These are phyloP conservation scores for Zosterops lateralis DNA, from an alignment of 2,113 vertebrate genomes.

Conservation along the genomic window DNA sequence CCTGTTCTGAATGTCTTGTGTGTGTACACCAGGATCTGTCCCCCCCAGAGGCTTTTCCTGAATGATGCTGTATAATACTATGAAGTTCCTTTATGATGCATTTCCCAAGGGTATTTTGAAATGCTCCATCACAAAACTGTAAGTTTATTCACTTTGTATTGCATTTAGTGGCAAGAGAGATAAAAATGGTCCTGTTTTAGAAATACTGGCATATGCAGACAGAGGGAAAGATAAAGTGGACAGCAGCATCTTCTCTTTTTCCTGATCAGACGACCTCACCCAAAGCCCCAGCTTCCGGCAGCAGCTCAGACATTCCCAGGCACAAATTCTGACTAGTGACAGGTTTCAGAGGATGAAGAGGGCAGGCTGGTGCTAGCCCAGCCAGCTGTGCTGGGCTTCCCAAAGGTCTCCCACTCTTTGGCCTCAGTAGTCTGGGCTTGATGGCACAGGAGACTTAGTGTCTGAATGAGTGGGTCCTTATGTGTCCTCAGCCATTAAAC, in stretches of 20 bases:
- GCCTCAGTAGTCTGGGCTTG: neutral
- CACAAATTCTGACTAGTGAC: neutral
- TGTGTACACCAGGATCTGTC: neutral
- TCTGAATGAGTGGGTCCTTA: neutral
- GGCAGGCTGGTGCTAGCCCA: neutral
- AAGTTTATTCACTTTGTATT: neutral
- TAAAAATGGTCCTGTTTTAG: neutral
- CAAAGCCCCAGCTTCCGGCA: neutral
- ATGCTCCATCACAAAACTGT: neutral
- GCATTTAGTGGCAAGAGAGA: neutral
- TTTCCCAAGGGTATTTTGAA: neutral
- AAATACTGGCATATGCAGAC: neutral
- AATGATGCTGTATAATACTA: neutral
- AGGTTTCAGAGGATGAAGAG: neutral
- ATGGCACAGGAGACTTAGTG: neutral
- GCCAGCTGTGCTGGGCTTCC: neutral
- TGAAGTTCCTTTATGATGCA: neutral
- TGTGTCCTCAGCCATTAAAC: neutral
- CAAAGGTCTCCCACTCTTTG: neutral
- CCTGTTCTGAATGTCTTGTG: rapidly evolving
- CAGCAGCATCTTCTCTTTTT: neutral
- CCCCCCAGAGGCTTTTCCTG: neutral
- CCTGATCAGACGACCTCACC: rapidly evolving
- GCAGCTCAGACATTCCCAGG: neutral
- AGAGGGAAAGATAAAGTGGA: neutral